Percentiles rank a stretch among this genome's conserved stretches.
These are phyloP conservation scores for Lepilemur ruficaudatus DNA, from an alignment of 2,797 vertebrate genomes.

Conservation along the genomic window DNA sequence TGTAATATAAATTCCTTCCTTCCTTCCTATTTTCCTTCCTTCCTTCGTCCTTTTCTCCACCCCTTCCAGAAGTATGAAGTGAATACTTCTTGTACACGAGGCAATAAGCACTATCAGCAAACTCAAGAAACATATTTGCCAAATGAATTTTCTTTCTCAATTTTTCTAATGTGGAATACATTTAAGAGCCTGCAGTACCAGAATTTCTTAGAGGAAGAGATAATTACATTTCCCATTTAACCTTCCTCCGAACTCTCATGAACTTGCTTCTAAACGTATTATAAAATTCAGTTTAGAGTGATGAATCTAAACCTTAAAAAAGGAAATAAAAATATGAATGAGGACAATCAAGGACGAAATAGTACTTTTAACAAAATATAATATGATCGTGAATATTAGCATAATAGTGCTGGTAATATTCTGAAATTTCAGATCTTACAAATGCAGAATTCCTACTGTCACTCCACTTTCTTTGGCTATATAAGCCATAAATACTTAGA, in stretches of 20 bases:
- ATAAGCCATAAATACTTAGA: constrained; percentile 6
- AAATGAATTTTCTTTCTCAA: background rate
- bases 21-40: background rate
- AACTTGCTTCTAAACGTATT: constrained; percentile 2
- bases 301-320: background rate
- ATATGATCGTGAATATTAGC: background rate
- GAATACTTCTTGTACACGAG: background rate
- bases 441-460: background rate
- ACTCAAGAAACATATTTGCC: background rate
- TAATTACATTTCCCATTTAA: background rate
- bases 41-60: background rate
- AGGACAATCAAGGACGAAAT: background rate
- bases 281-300: background rate
- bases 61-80: background rate
- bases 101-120: background rate
- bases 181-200: background rate
- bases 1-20: background rate
- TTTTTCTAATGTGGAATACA: background rate
- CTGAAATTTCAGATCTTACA: constrained; percentile 27
- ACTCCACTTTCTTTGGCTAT: no score
- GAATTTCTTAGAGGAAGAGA: constrained; percentile 1
- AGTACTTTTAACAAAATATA: background rate
- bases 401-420: background rate
- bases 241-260: background rate
- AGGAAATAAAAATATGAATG: background rate